A percentile compares a stretch with the other conserved stretches of the same genome.
These are phyloP conservation scores for Diplodus puntazzo DNA, from an alignment of 2,797 vertebrate genomes.

Conservation along the genomic window DNA sequence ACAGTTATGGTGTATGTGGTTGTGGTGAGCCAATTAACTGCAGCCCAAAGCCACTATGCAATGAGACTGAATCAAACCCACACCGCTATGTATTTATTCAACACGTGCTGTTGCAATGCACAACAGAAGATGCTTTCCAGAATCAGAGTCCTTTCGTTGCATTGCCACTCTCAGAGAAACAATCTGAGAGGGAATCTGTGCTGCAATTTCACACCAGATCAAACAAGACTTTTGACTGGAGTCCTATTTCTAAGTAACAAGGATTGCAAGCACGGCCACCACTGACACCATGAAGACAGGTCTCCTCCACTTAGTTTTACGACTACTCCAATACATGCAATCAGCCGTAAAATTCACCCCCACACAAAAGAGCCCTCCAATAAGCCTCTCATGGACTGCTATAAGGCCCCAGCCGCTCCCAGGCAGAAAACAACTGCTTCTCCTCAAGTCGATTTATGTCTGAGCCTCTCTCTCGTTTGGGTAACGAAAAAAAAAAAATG, in stretches of 20 bases:
- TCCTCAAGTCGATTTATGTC: slow-evolving; percentile 61
- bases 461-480: slow-evolving; percentile 30
- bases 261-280: slow-evolving; percentile 31
- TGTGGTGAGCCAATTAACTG: slow-evolving; percentile 6
- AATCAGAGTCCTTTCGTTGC: not conserved
- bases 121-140: slow-evolving; percentile 2
- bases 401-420: slow-evolving; percentile 59
- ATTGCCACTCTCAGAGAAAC: not conserved
- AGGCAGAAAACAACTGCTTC: slow-evolving; percentile 59
- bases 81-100: not conserved
- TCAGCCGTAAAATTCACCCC: slow-evolving; percentile 66
- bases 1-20: slow-evolving; percentile 14
- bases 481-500: slow-evolving; percentile 11
- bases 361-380: slow-evolving; percentile 60
- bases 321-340: slow-evolving; percentile 57
- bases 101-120: not conserved
- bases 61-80: slow-evolving; percentile 17
- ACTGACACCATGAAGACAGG: slow-evolving; percentile 65
- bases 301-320: slow-evolving; percentile 69
- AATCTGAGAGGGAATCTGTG: not conserved
- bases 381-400: slow-evolving; percentile 60
- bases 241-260: slow-evolving; percentile 32
- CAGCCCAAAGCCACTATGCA: not conserved
- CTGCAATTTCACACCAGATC: not conserved
- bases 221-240: slow-evolving; percentile 6